Evolutionary conservation across 2,888 invertebrate species (phyloP).

Genomic region (Petrolisthes cinctipes): DNA sequence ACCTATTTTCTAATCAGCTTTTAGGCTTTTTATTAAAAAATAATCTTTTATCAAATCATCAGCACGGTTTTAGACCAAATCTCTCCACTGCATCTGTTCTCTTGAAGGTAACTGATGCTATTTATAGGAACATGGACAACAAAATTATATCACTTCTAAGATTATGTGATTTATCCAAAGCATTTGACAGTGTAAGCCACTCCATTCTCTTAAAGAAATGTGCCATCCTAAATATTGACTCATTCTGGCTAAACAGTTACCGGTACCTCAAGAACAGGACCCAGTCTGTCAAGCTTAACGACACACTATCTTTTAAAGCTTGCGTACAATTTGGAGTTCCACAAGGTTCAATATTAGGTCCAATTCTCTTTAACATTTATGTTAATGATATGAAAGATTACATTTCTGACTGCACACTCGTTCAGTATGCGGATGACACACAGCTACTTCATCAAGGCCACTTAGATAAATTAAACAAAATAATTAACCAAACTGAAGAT

Average conservation of each 20-base stretch:
- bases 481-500: too few relatives aligned
- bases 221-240: too few relatives aligned
- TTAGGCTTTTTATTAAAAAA: background rate
- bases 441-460: too few relatives aligned
- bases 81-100: conserved; percentile 1
- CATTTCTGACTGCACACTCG: background rate
- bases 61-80: background rate
- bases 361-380: background rate
- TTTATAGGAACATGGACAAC: too few relatives aligned
- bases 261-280: background rate
- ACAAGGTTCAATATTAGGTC: background rate
- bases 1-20: background rate
- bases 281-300: background rate
- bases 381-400: too few relatives aligned
- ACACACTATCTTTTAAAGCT: background rate
- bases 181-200: too few relatives aligned
- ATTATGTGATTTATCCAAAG: too few relatives aligned
- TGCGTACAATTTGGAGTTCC: background rate
- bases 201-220: too few relatives aligned
- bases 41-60: background rate
- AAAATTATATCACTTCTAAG: too few relatives aligned
- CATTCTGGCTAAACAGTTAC: background rate
- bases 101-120: too few relatives aligned
- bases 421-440: conserved; percentile 13
- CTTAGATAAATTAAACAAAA: too few relatives aligned